Percentiles rank a stretch among this genome's conserved stretches.
These are phyloP conservation scores for Sarcophaga bullata DNA, from an alignment of 1,140 invertebrate genomes.

Conservation along the genomic window DNA sequence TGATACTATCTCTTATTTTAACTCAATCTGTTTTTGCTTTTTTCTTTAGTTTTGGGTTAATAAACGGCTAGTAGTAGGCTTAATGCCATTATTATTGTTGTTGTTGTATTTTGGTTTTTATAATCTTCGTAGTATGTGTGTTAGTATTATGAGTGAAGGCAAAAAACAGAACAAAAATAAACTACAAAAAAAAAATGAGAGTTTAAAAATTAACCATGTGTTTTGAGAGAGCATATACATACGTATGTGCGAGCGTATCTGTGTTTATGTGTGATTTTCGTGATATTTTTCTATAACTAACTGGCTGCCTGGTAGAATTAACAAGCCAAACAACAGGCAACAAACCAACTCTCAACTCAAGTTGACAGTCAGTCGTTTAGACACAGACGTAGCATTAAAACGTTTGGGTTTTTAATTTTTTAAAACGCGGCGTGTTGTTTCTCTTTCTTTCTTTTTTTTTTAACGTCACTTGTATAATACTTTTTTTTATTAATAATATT, in stretches of 20 bases:
- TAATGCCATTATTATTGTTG: neutral
- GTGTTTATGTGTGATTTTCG: neutral
- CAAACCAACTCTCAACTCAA: neutral
- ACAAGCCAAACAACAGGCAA: too few relatives aligned
- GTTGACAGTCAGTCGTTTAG: conserved; percentile 31
- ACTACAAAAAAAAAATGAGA: neutral
- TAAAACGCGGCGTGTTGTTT: neutral
- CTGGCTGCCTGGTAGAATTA: neutral
- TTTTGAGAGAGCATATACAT: neutral
- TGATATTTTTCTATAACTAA: neutral
- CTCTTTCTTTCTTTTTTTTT: neutral
- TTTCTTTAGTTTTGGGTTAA: conserved; percentile 27
- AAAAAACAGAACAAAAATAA: too few relatives aligned
- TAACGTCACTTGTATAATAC: neutral
- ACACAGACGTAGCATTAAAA: conserved; percentile 27
- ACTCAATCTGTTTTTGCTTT: neutral
- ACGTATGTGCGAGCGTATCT: too few relatives aligned
- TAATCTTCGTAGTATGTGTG: neutral
- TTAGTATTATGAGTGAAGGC: neutral
- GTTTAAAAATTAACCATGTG: neutral
- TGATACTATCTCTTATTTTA: neutral
- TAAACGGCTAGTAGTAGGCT: conserved; percentile 28
- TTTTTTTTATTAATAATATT: neutral
- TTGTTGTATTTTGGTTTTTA: conserved; percentile 13
- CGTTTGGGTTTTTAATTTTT: conserved; percentile 12